These are phyloP conservation scores for Malurus splendens DNA, from an alignment of 2,797 vertebrate species.

Conservation along the genomic window DNA sequence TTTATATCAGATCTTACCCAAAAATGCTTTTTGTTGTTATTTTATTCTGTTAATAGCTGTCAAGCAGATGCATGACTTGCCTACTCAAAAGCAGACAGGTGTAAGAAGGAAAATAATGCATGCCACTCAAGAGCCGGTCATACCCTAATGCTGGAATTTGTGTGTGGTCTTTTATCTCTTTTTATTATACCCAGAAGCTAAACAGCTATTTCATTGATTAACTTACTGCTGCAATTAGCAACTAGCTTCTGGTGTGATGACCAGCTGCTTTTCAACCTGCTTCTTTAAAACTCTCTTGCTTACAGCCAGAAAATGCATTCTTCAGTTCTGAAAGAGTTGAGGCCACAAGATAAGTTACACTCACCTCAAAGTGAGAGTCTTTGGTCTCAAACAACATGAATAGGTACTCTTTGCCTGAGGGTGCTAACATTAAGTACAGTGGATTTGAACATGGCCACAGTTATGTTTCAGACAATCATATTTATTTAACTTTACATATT, in stretches of 20 bases:
- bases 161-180: conserved; percentile 42
- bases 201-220: conserved; percentile 59
- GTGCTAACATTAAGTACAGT: neutral
- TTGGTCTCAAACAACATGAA: neutral
- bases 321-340: neutral
- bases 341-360: neutral
- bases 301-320: neutral
- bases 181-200: conserved; percentile 46
- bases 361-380: neutral
- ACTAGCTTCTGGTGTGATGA: conserved; percentile 33
- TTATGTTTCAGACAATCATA: neutral
- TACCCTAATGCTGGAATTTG: neutral
- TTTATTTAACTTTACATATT: neutral
- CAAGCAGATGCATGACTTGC: conserved; percentile 28
- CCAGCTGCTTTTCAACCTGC: conserved; percentile 41
- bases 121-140: neutral
- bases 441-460: neutral
- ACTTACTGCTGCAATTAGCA: conserved; percentile 55
- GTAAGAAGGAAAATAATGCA: conserved; percentile 20
- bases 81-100: conserved; percentile 16
- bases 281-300: conserved; percentile 31
- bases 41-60: conserved; percentile 46
- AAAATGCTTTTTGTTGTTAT: conserved; percentile 33
- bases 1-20: conserved; percentile 44
- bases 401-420: neutral